Evolutionary conservation across 2,797 vertebrate species (phyloP).

Genomic region (Phrynocephalus vlangalii): DNA sequence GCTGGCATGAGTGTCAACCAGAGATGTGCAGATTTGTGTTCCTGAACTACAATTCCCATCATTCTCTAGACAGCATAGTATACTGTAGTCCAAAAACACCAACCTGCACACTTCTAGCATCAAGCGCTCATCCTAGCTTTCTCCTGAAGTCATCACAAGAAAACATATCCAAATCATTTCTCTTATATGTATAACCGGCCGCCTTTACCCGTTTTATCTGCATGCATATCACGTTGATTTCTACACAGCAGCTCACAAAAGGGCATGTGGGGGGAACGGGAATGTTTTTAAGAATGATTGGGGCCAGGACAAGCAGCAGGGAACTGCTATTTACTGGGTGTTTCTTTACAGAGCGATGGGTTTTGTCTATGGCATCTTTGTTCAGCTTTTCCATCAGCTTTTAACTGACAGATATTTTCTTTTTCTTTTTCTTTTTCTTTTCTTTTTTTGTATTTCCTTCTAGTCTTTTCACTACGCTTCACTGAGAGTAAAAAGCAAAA

Average conservation of each 20-base stretch:
- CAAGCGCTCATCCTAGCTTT: neutral
- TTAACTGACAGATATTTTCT: constrained; percentile 19
- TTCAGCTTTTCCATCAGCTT: neutral
- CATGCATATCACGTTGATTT: neutral
- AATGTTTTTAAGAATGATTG: neutral
- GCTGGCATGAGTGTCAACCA: no score
- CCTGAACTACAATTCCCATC: no score
- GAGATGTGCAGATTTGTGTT: no score
- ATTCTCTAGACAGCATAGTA: no score
- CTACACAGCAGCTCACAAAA: neutral
- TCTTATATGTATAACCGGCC: neutral
- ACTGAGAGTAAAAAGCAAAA: constrained; percentile 91
- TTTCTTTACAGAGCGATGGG: neutral
- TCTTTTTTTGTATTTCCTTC: constrained; percentile 46
- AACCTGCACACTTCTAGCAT: no score
- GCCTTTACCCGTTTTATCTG: neutral
- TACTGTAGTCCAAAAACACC: no score
- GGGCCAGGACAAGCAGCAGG: neutral
- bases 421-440: no score
- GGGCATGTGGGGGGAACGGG: neutral
- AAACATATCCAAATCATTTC: no score
- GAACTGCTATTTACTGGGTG: no score
- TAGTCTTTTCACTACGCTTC: constrained; percentile 91
- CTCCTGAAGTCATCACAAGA: neutral
- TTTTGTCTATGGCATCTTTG: neutral